A percentile compares a stretch with the other conserved stretches of the same genome.
Evolutionary conservation across 1,140 invertebrate species (phyloP).

Genomic region (Plutomurus gul): DNA sequence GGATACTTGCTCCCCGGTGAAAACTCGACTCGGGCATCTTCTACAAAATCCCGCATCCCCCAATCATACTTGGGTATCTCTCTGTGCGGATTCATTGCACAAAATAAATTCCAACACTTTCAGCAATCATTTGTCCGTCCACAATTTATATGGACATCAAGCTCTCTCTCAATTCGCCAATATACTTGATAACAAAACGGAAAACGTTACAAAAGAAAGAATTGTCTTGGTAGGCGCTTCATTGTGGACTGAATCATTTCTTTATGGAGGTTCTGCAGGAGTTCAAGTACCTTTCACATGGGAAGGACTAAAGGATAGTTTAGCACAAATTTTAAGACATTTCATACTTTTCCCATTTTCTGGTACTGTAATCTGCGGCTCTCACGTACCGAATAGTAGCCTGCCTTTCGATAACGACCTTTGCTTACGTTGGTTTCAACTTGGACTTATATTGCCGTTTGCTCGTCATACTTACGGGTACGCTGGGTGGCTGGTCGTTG

Average conservation of each 20-base stretch:
- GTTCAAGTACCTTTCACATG: constrained; percentile 50
- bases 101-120: background rate
- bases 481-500: background rate
- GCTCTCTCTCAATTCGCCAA: background rate
- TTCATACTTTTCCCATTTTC: constrained; percentile 40
- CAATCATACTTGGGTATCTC: constrained; percentile 18
- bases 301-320: constrained; percentile 45
- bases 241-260: constrained; percentile 29
- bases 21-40: background rate
- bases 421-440: constrained; percentile 52
- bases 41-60: background rate
- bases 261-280: constrained; percentile 37
- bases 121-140: constrained; percentile 38
- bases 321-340: constrained; percentile 44
- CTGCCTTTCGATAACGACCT: constrained; percentile 16
- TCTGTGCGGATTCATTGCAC: constrained; percentile 30
- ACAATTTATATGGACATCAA: constrained; percentile 46
- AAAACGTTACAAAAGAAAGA: background rate
- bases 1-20: background rate
- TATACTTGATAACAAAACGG: background rate
- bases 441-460: constrained; percentile 46
- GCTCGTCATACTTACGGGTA: constrained; percentile 45
- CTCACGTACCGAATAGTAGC: constrained; percentile 7
- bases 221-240: constrained; percentile 31
- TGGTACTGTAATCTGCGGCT: constrained; percentile 52